Conservation (phyloP, 2,113 vertebrate species). For the Rhodinocichla rosea region DNA sequence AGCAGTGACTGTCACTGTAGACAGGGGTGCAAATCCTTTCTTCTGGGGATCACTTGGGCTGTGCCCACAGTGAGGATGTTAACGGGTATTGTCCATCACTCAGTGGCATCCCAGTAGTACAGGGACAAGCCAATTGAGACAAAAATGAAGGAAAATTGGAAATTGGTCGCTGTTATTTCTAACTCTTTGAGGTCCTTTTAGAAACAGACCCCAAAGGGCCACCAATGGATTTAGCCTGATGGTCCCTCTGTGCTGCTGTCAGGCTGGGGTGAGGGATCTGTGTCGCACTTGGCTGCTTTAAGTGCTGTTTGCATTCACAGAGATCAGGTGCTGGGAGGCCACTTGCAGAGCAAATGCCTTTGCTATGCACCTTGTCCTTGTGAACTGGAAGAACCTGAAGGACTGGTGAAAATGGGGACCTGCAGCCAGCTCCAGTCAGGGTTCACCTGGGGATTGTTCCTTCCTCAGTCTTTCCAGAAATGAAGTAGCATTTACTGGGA, state of each 20-base stretch:
- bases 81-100: too few species aligned
- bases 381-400: constrained; percentile 36
- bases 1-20: neutral
- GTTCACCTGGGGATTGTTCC: neutral
- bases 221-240: neutral
- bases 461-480: neutral
- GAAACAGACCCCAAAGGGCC: neutral
- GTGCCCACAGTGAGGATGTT: neutral
- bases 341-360: neutral
- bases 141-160: neutral
- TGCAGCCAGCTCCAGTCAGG: neutral
- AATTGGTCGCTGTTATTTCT: neutral
- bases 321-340: neutral
- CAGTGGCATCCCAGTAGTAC: neutral
- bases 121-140: neutral
- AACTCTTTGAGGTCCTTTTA: neutral
- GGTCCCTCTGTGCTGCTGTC: accelerated
- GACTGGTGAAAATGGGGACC: neutral
- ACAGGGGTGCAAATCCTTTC: neutral
- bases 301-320: neutral
- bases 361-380: neutral
- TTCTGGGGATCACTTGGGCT: neutral
- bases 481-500: neutral
- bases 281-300: neutral
- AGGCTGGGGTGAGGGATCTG: neutral